phyloP scores from a whole-genome alignment of 2,888 invertebrate genomes.

The Pteria penguin region DNA sequence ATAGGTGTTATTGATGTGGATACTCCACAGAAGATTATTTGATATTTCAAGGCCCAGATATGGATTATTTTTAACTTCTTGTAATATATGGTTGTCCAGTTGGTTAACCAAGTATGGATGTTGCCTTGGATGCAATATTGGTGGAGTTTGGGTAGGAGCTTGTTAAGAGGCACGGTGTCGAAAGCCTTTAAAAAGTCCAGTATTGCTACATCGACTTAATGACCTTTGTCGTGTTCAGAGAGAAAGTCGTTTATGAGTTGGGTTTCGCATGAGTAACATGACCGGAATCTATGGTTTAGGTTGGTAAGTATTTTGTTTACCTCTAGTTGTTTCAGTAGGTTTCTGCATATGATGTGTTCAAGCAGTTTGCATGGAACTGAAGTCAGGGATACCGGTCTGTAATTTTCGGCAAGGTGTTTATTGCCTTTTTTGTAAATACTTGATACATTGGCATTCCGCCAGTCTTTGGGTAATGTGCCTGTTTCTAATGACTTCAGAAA shows the following conservation, averaged over 20 bases:
- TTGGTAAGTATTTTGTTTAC: slow-evolving; percentile 35
- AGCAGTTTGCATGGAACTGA: slow-evolving; percentile 40
- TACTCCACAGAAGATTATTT: slow-evolving; percentile 19
- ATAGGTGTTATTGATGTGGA: slow-evolving; percentile 20
- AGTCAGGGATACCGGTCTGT: slow-evolving; percentile 44
- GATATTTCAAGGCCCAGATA: slow-evolving; percentile 23
- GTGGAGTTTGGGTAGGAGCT: slow-evolving; percentile 6
- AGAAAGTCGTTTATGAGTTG: no score
- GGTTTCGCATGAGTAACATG: slow-evolving; percentile 39
- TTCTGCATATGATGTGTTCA: slow-evolving; percentile 42
- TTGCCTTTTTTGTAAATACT: slow-evolving; percentile 44
- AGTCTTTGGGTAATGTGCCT: slow-evolving; percentile 28
- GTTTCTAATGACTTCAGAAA: slow-evolving; percentile 21
- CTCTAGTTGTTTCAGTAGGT: slow-evolving; percentile 43
- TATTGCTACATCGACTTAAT: slow-evolving; percentile 1
- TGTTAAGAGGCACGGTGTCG: slow-evolving; percentile 2
- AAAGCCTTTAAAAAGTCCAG: slow-evolving; percentile 4
- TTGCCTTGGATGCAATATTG: not conserved
- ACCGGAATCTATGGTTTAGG: slow-evolving; percentile 41
- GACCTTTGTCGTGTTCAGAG: not conserved
- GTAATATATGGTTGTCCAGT: slow-evolving; percentile 12
- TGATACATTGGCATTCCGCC: slow-evolving; percentile 40
- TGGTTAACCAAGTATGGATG: no score
- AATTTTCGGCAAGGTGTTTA: slow-evolving; percentile 34
- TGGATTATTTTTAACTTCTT: slow-evolving; percentile 24